A percentile compares a stretch with the other conserved stretches of the same genome.
These are phyloP conservation scores for Drosophila simulans DNA, from an alignment of 1,140 invertebrate species.

Conservation along the genomic window DNA sequence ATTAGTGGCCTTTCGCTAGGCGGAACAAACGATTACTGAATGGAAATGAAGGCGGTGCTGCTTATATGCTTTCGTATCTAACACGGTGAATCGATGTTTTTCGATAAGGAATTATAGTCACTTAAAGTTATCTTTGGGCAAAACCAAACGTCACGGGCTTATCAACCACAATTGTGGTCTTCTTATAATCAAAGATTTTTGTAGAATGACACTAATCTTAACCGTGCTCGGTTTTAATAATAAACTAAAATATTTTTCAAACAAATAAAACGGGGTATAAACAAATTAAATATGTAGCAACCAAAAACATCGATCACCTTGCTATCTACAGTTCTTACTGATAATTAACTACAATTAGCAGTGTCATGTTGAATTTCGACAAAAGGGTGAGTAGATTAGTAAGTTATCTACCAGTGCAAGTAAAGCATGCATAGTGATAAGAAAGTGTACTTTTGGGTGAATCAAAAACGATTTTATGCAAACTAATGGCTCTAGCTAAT, in stretches of 20 bases:
- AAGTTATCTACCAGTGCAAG: slow-evolving; percentile 4
- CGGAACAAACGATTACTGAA: slow-evolving; percentile 12
- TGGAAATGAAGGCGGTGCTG: slow-evolving; percentile 6
- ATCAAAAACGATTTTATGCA: slow-evolving; percentile 4
- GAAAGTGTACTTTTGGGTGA: neutral
- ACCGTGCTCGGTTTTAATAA: too few species aligned
- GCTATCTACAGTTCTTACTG: neutral
- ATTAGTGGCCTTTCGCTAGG: slow-evolving; percentile 50
- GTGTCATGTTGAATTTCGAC: slow-evolving; percentile 18
- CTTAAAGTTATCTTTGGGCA: slow-evolving; percentile 3
- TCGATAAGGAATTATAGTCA: slow-evolving; percentile 5
- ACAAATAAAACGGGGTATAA: too few species aligned
- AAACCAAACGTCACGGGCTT: slow-evolving; percentile 8
- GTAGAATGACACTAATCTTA: too few species aligned
- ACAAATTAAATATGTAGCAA: too few species aligned
- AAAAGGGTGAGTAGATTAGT: slow-evolving; percentile 27
- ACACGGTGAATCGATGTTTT: slow-evolving; percentile 15
- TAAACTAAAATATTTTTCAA: neutral
- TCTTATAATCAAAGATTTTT: neutral
- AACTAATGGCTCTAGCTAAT: slow-evolving; percentile 12
- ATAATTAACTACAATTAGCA: slow-evolving; percentile 25
- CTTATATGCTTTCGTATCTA: slow-evolving; percentile 27
- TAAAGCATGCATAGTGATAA: slow-evolving; percentile 33
- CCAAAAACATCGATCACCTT: neutral
- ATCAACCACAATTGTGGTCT: neutral